Percentiles rank a stretch among this genome's conserved stretches.
Conservation (phyloP, 2,113 vertebrate genomes). For the Cinclus cinclus region DNA sequence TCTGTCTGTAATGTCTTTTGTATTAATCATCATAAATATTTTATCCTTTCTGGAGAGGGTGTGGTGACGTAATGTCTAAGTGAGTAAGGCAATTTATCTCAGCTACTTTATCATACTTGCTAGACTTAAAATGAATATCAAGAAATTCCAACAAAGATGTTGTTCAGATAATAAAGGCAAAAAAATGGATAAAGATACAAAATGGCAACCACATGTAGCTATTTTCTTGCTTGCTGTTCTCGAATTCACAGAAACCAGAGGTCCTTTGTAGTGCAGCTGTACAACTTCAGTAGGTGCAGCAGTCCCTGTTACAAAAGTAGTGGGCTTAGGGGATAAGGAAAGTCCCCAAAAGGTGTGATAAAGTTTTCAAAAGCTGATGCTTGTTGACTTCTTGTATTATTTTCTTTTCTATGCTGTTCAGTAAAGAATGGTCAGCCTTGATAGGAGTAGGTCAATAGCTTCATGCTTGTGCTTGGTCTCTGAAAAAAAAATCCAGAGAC, state of each 20-base stretch:
- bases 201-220: background rate
- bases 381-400: background rate
- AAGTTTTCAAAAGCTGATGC: background rate
- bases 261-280: background rate
- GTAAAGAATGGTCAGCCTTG: background rate
- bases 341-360: background rate
- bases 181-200: background rate
- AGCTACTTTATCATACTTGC: background rate
- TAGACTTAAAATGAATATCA: background rate
- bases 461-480: background rate
- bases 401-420: background rate
- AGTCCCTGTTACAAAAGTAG: background rate
- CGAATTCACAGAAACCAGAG: background rate
- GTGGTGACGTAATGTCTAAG: background rate
- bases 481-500: background rate
- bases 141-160: background rate
- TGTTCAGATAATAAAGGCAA: background rate
- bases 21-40: slow-evolving; percentile 65
- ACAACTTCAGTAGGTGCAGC: background rate
- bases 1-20: background rate
- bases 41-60: slow-evolving; percentile 24
- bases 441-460: background rate
- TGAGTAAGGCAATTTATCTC: background rate
- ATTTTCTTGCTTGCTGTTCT: background rate
- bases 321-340: background rate